Percentiles rank a stretch among this genome's conserved stretches.
Evolutionary conservation across 1,140 invertebrate species (phyloP).

Genomic region (Gyrodactylus salaris): DNA sequence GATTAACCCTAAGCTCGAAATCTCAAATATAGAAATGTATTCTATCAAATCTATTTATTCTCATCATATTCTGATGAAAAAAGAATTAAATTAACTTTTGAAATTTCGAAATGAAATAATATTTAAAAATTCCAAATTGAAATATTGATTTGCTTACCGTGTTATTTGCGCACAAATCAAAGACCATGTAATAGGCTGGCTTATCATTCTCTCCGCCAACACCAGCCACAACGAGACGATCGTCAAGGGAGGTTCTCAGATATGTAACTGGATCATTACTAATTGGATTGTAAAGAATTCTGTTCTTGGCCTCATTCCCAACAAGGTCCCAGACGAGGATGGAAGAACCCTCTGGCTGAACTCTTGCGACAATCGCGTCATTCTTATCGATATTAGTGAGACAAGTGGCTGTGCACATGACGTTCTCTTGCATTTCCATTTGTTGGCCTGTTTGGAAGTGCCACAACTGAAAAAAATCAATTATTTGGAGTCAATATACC

Average conservation of each 20-base stretch:
- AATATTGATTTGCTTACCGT: too few relatives aligned
- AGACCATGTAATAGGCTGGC: slow-evolving; percentile 17
- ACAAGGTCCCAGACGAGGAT: slow-evolving; percentile 18
- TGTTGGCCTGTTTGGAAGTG: slow-evolving; percentile 17
- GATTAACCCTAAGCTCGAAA: too few relatives aligned
- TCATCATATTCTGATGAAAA: too few relatives aligned
- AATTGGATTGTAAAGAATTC: slow-evolving; percentile 15
- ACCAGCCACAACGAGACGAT: slow-evolving; percentile 15
- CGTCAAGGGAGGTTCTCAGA: slow-evolving; percentile 1
- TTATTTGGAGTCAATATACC: too few relatives aligned
- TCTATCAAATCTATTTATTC: too few relatives aligned
- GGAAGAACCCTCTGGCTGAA: slow-evolving; percentile 16
- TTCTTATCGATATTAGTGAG: slow-evolving; percentile 12
- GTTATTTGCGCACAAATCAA: slow-evolving; percentile 15
- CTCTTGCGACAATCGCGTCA: slow-evolving; percentile 15
- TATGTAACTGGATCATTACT: not conserved
- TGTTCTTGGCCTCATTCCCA: slow-evolving; percentile 16
- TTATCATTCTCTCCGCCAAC: slow-evolving; percentile 18
- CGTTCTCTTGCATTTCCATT: slow-evolving; percentile 15
- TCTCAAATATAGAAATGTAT: too few relatives aligned
- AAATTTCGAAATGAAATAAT: not conserved
- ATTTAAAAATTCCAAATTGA: too few relatives aligned
- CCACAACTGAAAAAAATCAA: slow-evolving; percentile 15
- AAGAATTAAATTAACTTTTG: not conserved
- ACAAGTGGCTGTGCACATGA: slow-evolving; percentile 16